Conservation (phyloP, 2,113 vertebrate genomes). For the Eonycteris spelaea region DNA sequence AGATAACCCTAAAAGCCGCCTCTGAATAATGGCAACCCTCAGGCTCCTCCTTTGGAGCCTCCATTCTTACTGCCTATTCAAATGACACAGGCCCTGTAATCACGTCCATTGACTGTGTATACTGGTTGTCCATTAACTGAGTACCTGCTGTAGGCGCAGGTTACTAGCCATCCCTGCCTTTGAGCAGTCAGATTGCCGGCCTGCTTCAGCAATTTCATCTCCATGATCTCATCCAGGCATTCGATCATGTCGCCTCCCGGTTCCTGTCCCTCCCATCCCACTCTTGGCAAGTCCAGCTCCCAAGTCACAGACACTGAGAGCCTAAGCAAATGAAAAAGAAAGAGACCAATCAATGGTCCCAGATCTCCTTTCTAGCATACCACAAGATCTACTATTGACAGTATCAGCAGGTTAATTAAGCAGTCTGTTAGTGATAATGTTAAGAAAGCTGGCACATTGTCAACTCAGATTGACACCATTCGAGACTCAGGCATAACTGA, state of each 20-base stretch:
- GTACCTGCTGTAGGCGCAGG: background rate
- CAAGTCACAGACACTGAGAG: background rate
- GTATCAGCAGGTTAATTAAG: conserved; percentile 74
- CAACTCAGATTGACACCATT: conserved; percentile 70
- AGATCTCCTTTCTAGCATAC: conserved; percentile 43
- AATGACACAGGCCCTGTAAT: background rate
- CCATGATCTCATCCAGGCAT: background rate
- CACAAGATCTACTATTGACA: conserved; percentile 50
- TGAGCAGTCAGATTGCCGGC: background rate
- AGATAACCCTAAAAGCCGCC: background rate
- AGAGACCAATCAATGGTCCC: background rate
- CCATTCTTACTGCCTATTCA: background rate
- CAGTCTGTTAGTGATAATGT: conserved; percentile 68
- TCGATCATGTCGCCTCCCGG: background rate
- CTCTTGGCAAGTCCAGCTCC: background rate
- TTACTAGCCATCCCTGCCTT: background rate
- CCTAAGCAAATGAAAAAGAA: background rate
- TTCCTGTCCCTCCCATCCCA: background rate
- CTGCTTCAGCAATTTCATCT: background rate
- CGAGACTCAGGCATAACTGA: conserved; percentile 66
- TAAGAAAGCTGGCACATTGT: conserved; percentile 71
- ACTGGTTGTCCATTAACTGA: background rate
- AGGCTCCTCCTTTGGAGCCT: background rate
- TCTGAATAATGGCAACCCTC: background rate
- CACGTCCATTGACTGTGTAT: background rate